These are phyloP conservation scores for Drosophila algonquin DNA, from an alignment of 2,888 invertebrate genomes.

Conservation along the genomic window DNA sequence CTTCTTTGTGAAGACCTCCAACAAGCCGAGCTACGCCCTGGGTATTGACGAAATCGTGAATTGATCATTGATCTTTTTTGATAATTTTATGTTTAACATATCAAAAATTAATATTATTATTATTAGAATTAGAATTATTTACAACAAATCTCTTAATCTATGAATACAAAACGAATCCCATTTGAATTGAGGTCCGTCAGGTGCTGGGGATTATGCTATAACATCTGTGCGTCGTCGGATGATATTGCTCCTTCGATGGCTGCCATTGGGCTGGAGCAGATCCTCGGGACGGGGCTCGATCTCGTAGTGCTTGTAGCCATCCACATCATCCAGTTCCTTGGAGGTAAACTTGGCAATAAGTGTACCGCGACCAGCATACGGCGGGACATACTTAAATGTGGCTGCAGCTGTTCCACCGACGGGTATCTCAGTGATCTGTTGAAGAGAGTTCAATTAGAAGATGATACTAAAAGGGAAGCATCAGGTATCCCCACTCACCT, in stretches of 20 bases:
- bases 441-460: not conserved
- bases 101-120: constrained; percentile 38
- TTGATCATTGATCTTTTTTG: not conserved
- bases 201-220: constrained; percentile 60
- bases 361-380: constrained; percentile 91
- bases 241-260: constrained; percentile 72
- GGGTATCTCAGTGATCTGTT: constrained; percentile 83
- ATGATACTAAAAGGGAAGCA: too few relatives aligned
- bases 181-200: constrained; percentile 1
- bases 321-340: constrained; percentile 94
- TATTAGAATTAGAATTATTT: constrained; percentile 38
- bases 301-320: constrained; percentile 92
- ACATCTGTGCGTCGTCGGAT: constrained; percentile 82
- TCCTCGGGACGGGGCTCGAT: constrained; percentile 85
- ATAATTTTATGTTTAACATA: constrained; percentile 9
- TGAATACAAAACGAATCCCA: constrained; percentile 17
- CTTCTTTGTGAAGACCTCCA: constrained; percentile 87
- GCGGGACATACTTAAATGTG: constrained; percentile 91
- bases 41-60: constrained; percentile 72
- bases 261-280: constrained; percentile 76
- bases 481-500: constrained; percentile 83
- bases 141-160: constrained; percentile 36
- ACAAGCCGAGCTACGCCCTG: constrained; percentile 85
- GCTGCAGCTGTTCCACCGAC: constrained; percentile 89
- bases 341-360: constrained; percentile 94